Base-by-base conservation (phyloP, 2,113 vertebrate genomes). In the Taurulus bubalis region DNA sequence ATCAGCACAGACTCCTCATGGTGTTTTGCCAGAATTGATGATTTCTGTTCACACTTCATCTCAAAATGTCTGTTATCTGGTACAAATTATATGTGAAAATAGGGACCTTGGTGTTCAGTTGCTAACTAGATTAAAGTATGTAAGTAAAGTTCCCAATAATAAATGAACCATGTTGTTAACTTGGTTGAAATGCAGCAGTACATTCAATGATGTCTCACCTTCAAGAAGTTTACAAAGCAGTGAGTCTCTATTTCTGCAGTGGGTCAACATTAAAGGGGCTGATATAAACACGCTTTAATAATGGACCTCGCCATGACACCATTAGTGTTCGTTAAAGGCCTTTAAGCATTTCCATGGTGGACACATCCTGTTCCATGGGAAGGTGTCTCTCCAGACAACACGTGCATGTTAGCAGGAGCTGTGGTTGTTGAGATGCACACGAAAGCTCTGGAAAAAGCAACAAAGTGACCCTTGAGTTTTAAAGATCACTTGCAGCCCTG, bases 391-490 rank as follows among this genome's bases (percentile, higher is more conserved):
- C 2, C 18, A 18, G 28, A 51, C n/a, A 26, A 38, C 22, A 53
- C 2, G 3, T 10, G 11, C 24, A 42, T 12, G 14, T 24, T 49
- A 7, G 36, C 56, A 40, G 3, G 20, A 68, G 6, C 30, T 60
- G 38, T 14, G 6, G 4, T 16, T 26, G 24, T 26, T 12, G 34
- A 67, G 24, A 56, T 66, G 49, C 22, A 45, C 4, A 66, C n/a
- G 28, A 40, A 15, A 55, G 24, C 32, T 65, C 24, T 55, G 73
- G 47, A 75, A 75, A 53, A 74, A 74, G 22, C 15, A 18, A 11
- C 45, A 16, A 47, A 51, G 49, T 22, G 5, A 2, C 15, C 24
- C 12, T 26, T 24, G 28, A 62, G 20, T 49, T 34, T 34, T 20
- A 8, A 63, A n/a, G n/a, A n/a, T n/a, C n/a, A n/a, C n/a, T n/a